A percentile compares a stretch with the other conserved stretches of the same genome.
These are phyloP conservation scores for Uloborus plumipes DNA, from an alignment of 2,888 invertebrate genomes.

Conservation along the genomic window DNA sequence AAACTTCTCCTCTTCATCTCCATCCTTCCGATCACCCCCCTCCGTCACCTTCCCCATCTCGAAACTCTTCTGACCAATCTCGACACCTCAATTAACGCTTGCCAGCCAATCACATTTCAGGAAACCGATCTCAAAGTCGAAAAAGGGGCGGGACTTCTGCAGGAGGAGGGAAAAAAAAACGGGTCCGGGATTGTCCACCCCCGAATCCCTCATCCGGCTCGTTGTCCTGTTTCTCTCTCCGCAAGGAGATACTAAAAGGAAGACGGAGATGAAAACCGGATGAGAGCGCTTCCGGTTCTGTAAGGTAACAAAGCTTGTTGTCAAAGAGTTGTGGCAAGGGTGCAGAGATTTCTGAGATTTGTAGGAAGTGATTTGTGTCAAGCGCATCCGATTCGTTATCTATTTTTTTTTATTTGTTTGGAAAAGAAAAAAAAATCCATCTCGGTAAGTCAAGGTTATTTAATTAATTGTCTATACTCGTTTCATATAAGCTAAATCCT, in stretches of 20 bases:
- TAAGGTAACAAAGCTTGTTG: slow-evolving; percentile 31
- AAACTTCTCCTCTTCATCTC: not conserved
- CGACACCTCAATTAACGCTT: slow-evolving; percentile 16
- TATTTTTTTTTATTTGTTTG: too few relatives aligned
- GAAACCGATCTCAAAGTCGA: slow-evolving; percentile 29
- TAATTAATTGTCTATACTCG: too few relatives aligned
- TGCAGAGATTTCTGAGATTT: too few relatives aligned
- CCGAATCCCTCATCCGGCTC: not conserved
- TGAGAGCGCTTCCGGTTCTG: slow-evolving; percentile 42
- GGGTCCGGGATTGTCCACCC: not conserved
- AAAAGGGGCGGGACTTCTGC: slow-evolving; percentile 31
- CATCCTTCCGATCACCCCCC: not conserved
- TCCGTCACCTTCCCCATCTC: not conserved
- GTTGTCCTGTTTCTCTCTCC: not conserved
- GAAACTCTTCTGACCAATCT: slow-evolving; percentile 46
- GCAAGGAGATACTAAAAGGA: slow-evolving; percentile 43
- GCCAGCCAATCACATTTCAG: slow-evolving; percentile 21
- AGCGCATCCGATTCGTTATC: too few relatives aligned
- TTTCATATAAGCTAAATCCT: too few relatives aligned
- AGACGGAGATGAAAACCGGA: slow-evolving; percentile 38
- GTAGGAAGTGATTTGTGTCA: too few relatives aligned
- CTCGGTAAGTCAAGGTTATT: too few relatives aligned
- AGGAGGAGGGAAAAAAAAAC: slow-evolving; percentile 7
- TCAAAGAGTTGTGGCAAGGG: too few relatives aligned
- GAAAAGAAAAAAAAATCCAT: too few relatives aligned